A percentile compares a stretch with the other conserved stretches of the same genome.
Evolutionary conservation across 1,140 invertebrate species (phyloP).

Genomic region (Neodiprion virginianus): DNA sequence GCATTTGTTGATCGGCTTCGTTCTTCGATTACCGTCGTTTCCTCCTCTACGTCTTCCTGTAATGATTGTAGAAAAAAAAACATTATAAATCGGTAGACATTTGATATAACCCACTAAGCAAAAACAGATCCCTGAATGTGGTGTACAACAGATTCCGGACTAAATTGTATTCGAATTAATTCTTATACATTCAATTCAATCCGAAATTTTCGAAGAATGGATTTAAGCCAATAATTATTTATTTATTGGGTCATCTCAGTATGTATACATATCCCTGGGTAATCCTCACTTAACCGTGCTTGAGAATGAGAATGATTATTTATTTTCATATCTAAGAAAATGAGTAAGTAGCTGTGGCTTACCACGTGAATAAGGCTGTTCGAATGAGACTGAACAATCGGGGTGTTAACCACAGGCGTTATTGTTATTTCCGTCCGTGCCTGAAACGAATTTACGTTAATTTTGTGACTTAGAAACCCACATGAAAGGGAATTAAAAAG

Average conservation of each 20-base stretch:
- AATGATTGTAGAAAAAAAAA: conserved; percentile 29
- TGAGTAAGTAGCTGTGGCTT: conserved; percentile 26
- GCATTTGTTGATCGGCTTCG: conserved; percentile 54
- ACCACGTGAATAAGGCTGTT: conserved; percentile 55
- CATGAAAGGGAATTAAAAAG: neutral
- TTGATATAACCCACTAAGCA: conserved; percentile 15
- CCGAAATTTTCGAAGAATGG: too few relatives aligned
- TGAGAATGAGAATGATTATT: too few relatives aligned
- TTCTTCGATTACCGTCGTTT: conserved; percentile 72
- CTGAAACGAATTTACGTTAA: conserved; percentile 34
- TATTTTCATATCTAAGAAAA: too few relatives aligned
- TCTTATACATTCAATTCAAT: too few relatives aligned
- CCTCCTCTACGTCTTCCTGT: conserved; percentile 68
- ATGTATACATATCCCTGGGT: too few relatives aligned
- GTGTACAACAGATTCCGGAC: neutral
- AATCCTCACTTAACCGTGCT: too few relatives aligned
- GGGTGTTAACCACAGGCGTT: conserved; percentile 60
- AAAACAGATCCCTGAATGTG: neutral
- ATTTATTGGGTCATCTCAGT: too few relatives aligned
- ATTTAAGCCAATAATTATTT: too few relatives aligned
- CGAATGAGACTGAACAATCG: conserved; percentile 45
- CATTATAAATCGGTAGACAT: conserved; percentile 3
- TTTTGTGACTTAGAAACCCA: neutral
- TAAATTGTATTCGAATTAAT: too few relatives aligned
- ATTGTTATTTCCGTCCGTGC: conserved; percentile 65